Base-by-base conservation (phyloP, 2,888 invertebrate genomes). In the Drosophila birchii region DNA sequence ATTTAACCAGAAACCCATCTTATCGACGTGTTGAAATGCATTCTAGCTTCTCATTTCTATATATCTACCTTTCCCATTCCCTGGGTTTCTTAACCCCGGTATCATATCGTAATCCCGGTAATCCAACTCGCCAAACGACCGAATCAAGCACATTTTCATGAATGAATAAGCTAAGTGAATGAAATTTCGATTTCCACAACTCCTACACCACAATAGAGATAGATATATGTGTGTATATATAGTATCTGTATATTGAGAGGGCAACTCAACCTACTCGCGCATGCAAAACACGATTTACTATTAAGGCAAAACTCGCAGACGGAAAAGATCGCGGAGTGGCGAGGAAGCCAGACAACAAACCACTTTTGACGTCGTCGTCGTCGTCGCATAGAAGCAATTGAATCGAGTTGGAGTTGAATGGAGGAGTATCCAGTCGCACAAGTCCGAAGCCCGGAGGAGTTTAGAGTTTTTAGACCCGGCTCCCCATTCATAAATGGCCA, bases 241-340 rank as follows among this genome's bases (percentile, higher is more conserved):
- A n/a, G n/a, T n/a, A 7, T 32, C 7, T 49, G 9, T 51, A 16
- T 36, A 53, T 36, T 20, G 36, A 23, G n/a, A 55, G 57, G 57
- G 43, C 51, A 57, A 14, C 39, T 51, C 88, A 80, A 75, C 86
- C 86, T 88, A 86, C 86, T 86, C 88, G 80, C 79, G 84, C 81
- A 86, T 86, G 86, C 86, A 86, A 86, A 88, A 88, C 86, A 86
- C 88, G 86, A 86, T 88, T 88, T 88, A 86, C 86, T 86, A 86
- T 86, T 81, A 86, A 84, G 83, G 81, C 83, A 86, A 86, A 64
- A 77, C 76, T 81, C 79, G 86, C 84, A 82, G 83, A 78, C 78
- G 43, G 74, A 23, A 36, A 29, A 49, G 39, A 12, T 32, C n/a
- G 23, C 23, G 36, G n/a, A 16, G 12, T 45, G 51, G 51, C 51